Evolutionary conservation across 2,797 vertebrate species (phyloP).

Genomic region (Pipistrellus pygmaeus): DNA sequence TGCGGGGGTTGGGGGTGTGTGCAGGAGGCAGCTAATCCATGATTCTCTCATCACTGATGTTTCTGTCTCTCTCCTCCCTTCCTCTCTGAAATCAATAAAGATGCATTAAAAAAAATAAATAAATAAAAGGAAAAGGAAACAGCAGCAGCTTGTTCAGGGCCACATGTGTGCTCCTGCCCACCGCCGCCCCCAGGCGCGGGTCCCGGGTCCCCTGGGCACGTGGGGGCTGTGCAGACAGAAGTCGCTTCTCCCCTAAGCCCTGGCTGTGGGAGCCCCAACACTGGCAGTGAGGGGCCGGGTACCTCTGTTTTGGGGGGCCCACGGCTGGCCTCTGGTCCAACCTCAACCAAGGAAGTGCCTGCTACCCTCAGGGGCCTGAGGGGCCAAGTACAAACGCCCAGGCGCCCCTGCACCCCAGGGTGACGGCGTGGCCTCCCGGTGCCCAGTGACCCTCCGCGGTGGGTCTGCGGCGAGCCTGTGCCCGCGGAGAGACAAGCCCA

Average conservation of each 20-base stretch:
- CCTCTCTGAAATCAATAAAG: not conserved
- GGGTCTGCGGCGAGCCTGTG: not conserved
- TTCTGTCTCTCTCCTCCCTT: not conserved
- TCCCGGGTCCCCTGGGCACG: fast-evolving
- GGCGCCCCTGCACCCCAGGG: not conserved
- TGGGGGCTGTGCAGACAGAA: not conserved
- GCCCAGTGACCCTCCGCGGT: fast-evolving
- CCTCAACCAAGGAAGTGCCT: not conserved
- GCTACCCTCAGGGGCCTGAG: not conserved
- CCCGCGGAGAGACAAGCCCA: slow-evolving; percentile 48
- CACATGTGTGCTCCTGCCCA: not conserved
- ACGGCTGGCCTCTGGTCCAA: not conserved
- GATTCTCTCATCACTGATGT: not conserved
- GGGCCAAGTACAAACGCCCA: fast-evolving
- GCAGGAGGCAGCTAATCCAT: not conserved
- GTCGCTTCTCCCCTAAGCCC: not conserved
- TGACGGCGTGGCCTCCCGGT: not conserved
- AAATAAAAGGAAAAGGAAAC: not conserved
- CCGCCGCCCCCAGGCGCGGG: fast-evolving
- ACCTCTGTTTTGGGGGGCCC: not conserved
- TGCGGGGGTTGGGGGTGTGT: not conserved
- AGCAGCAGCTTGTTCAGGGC: not conserved
- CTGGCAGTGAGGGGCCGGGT: not conserved
- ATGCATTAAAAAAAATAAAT: not conserved
- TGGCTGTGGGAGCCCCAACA: fast-evolving